Evolutionary conservation across 2,888 invertebrate genomes (phyloP).

Genomic region (Campopleginae sp.): DNA sequence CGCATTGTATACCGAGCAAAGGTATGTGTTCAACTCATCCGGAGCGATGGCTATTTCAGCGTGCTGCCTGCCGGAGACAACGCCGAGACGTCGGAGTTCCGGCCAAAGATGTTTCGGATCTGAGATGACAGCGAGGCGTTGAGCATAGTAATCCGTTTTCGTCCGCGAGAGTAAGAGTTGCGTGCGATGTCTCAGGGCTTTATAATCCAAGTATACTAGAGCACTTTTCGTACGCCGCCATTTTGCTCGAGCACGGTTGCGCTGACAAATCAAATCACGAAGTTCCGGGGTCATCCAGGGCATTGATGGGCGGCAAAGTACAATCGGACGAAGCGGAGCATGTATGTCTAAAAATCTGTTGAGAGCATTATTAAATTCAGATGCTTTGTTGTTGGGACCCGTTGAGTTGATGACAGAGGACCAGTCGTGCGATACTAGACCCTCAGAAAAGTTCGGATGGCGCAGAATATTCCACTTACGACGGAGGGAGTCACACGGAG

Average conservation of each 20-base stretch:
- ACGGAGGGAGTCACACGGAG: not conserved
- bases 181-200: not conserved
- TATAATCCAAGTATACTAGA: not conserved
- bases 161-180: not conserved
- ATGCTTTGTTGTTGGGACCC: not conserved
- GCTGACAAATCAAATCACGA: not conserved
- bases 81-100: constrained; percentile 8
- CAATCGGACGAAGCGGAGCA: not conserved
- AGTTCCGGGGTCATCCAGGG: constrained; percentile 18
- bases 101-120: constrained; percentile 8
- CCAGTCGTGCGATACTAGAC: constrained; percentile 1
- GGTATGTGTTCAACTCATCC: constrained; percentile 1
- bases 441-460: not conserved
- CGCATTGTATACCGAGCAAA: not conserved
- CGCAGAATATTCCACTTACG: not conserved
- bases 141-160: not conserved
- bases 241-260: not conserved
- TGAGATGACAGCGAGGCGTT: not conserved
- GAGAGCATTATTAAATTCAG: not conserved
- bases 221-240: not conserved
- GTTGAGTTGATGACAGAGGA: not conserved
- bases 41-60: not conserved
- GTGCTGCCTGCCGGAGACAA: not conserved
- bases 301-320: not conserved
- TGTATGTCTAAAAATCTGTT: not conserved